These are phyloP conservation scores for Lerista edwardsae DNA, from an alignment of 2,797 vertebrate species.

Conservation along the genomic window DNA sequence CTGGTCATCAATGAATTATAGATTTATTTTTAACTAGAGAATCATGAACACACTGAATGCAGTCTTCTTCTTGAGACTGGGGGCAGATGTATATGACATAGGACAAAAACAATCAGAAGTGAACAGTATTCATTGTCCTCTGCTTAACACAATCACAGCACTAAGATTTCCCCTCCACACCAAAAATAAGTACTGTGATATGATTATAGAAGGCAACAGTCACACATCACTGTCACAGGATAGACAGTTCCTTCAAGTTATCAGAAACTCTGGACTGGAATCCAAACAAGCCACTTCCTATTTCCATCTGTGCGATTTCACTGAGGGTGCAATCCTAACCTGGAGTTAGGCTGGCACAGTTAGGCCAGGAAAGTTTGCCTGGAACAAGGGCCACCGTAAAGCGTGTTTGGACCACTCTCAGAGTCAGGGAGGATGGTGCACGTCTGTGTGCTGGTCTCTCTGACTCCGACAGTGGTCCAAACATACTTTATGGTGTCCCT, in stretches of 20 bases:
- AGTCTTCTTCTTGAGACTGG: not conserved
- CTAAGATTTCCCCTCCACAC: not conserved
- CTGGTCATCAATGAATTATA: not conserved
- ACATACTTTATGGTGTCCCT: too few relatives aligned
- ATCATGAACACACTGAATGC: not conserved
- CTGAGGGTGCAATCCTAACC: too few relatives aligned
- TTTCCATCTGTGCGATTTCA: not conserved
- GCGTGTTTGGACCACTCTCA: too few relatives aligned
- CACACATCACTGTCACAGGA: not conserved
- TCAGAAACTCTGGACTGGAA: not conserved
- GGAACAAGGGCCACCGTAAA: too few relatives aligned
- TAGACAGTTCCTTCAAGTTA: not conserved
- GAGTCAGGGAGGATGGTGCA: too few relatives aligned
- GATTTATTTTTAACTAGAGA: not conserved
- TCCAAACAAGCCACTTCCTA: not conserved
- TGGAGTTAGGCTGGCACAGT: too few relatives aligned
- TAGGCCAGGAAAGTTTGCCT: too few relatives aligned
- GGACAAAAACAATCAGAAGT: not conserved
- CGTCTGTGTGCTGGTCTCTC: too few relatives aligned
- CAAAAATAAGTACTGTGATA: not conserved
- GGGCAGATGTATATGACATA: not conserved
- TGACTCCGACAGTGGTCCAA: too few relatives aligned
- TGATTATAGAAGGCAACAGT: not conserved
- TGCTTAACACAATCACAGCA: not conserved
- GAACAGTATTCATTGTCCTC: not conserved